Percentiles rank a stretch among this genome's conserved stretches.
Evolutionary conservation across 2,888 invertebrate genomes (phyloP).

Genomic region (Epistrophe grossulariae): DNA sequence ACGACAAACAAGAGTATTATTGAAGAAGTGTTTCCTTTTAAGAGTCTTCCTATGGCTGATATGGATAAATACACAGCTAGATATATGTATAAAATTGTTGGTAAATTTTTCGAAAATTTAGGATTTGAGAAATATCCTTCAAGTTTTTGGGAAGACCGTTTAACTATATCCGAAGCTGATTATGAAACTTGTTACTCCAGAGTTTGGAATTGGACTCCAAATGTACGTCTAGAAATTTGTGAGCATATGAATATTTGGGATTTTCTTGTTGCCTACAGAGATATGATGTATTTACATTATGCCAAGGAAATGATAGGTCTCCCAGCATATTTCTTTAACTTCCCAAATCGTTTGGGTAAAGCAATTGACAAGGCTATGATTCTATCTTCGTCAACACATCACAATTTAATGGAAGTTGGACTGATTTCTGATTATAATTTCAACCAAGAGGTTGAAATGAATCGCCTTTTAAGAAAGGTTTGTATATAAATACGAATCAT

Average conservation of each 20-base stretch:
- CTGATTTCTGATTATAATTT: neutral
- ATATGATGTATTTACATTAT: conserved; percentile 39
- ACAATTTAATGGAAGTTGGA: conserved; percentile 2
- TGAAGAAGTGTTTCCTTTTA: conserved; percentile 5
- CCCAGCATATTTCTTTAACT: conserved; percentile 17
- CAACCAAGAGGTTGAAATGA: neutral
- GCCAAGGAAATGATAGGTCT: conserved; percentile 23
- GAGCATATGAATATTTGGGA: conserved; percentile 15
- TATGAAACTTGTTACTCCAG: neutral
- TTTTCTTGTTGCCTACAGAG: conserved; percentile 43
- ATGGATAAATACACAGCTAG: neutral
- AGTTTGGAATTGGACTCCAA: neutral
- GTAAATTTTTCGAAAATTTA: neutral
- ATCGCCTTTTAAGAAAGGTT: conserved; percentile 45
- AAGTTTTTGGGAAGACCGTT: neutral
- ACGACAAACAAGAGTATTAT: conserved; percentile 32
- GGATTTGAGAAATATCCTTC: conserved; percentile 8
- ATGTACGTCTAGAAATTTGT: conserved; percentile 28
- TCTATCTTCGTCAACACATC: conserved; percentile 42
- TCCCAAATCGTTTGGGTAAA: conserved; percentile 7
- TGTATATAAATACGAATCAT: neutral
- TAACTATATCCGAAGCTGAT: neutral
- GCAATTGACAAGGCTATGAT: conserved; percentile 18
- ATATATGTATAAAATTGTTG: neutral
- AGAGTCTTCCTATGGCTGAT: neutral